phyloP scores from a whole-genome alignment of 2,113 vertebrate species.

The Crotalus viridis region DNA sequence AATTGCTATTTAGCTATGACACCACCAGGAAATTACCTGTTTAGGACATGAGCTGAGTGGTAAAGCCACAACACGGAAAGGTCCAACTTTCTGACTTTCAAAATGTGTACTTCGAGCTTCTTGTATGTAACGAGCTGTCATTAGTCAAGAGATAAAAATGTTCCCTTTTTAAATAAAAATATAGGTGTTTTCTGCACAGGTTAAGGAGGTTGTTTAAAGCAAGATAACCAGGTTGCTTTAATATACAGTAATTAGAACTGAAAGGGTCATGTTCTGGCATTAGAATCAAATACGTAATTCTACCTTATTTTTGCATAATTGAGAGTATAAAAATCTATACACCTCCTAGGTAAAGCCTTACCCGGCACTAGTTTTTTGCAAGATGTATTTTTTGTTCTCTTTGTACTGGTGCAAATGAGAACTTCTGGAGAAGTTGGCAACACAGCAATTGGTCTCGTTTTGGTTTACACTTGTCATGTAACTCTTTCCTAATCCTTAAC shows the following conservation, averaged over 20 bases:
- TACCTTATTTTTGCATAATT: background rate
- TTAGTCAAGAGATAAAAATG: background rate
- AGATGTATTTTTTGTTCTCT: background rate
- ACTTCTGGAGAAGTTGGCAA: accelerated
- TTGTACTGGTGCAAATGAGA: background rate
- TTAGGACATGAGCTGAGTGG: background rate
- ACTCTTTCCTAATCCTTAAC: background rate
- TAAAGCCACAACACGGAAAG: background rate
- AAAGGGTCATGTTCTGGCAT: background rate
- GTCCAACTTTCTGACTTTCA: background rate
- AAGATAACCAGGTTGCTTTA: background rate
- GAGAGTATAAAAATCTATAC: conserved; percentile 25
- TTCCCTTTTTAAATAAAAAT: background rate
- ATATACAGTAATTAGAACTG: background rate
- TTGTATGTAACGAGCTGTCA: background rate
- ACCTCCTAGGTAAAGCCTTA: conserved; percentile 35
- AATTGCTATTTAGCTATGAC: background rate
- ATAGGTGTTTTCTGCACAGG: background rate
- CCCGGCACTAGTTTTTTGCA: background rate
- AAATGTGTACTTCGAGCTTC: background rate
- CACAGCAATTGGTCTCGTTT: background rate
- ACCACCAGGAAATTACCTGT: background rate
- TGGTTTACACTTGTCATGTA: no score
- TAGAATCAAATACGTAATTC: background rate
- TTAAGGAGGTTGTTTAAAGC: background rate